Percentiles rank a stretch among this genome's conserved stretches.
Conservation (phyloP, 1,140 invertebrate species). For the Drosophila mauritiana region DNA sequence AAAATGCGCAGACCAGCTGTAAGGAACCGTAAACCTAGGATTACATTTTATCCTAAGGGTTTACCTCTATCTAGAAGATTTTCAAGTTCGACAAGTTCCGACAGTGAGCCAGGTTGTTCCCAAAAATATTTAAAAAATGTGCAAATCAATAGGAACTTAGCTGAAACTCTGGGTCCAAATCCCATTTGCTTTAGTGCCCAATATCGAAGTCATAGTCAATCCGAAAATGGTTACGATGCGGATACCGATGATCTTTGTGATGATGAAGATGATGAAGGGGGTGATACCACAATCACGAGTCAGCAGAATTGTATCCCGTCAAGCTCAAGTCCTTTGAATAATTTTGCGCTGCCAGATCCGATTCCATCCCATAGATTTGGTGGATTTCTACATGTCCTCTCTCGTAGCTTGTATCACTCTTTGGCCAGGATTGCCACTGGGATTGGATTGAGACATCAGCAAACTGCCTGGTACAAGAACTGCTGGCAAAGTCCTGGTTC, state of each 20-base stretch:
- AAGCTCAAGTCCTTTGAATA: not conserved
- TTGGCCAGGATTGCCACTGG: conserved; percentile 39
- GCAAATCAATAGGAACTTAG: not conserved
- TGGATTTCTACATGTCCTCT: conserved; percentile 10
- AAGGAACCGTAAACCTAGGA: not conserved
- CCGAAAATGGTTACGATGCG: not conserved
- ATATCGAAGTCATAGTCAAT: not conserved
- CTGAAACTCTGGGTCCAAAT: not conserved
- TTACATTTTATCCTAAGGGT: not conserved
- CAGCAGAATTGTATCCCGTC: too few relatives aligned
- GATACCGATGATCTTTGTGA: conserved; percentile 6
- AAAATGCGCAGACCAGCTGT: not conserved
- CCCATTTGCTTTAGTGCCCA: not conserved
- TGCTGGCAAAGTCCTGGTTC: conserved; percentile 52
- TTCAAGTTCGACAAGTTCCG: not conserved
- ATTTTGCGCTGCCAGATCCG: not conserved
- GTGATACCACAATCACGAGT: not conserved
- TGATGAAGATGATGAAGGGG: not conserved
- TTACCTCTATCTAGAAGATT: not conserved
- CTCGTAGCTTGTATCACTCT: conserved; percentile 23
- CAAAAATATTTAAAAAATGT: not conserved
- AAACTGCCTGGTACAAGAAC: conserved; percentile 59
- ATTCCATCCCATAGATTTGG: conserved; percentile 1
- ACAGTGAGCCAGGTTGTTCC: not conserved
- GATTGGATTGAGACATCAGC: conserved; percentile 53